phyloP scores from a whole-genome alignment of 1,140 invertebrate genomes.

The Halyomorpha halys region DNA sequence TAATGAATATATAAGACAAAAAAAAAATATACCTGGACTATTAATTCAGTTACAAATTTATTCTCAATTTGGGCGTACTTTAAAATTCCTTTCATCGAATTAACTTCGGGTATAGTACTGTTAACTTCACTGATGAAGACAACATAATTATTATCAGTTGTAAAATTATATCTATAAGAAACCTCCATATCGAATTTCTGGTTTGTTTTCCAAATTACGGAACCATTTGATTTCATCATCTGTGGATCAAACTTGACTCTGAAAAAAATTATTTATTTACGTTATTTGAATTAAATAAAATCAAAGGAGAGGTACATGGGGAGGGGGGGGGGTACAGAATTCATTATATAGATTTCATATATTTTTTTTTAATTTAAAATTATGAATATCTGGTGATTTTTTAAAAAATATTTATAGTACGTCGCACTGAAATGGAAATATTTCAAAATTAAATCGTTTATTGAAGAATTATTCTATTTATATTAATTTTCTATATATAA shows the following conservation, averaged over 20 bases:
- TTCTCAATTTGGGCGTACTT: conserved; percentile 42
- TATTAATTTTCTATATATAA: too few relatives aligned
- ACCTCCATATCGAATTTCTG: conserved; percentile 44
- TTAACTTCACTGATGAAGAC: conserved; percentile 41
- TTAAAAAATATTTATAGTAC: too few relatives aligned
- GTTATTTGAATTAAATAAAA: too few relatives aligned
- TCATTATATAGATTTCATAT: too few relatives aligned
- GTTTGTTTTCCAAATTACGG: conserved; percentile 45
- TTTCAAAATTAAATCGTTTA: too few relatives aligned
- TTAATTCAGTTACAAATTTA: conserved; percentile 39
- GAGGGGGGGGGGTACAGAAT: too few relatives aligned
- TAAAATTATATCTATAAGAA: conserved; percentile 36
- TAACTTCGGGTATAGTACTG: conserved; percentile 47
- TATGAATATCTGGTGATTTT: too few relatives aligned
- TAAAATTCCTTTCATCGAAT: conserved; percentile 42
- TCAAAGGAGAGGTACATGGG: too few relatives aligned
- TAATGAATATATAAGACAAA: background rate
- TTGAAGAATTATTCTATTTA: too few relatives aligned
- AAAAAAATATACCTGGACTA: conserved; percentile 26
- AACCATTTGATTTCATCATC: conserved; percentile 34
- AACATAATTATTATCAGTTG: conserved; percentile 9
- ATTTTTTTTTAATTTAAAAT: too few relatives aligned
- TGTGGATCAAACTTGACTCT: conserved; percentile 35
- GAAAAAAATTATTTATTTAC: conserved; percentile 15
- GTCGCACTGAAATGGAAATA: too few relatives aligned